phyloP scores from a whole-genome alignment of 2,888 invertebrate species.

The Celastrina argiolus region DNA sequence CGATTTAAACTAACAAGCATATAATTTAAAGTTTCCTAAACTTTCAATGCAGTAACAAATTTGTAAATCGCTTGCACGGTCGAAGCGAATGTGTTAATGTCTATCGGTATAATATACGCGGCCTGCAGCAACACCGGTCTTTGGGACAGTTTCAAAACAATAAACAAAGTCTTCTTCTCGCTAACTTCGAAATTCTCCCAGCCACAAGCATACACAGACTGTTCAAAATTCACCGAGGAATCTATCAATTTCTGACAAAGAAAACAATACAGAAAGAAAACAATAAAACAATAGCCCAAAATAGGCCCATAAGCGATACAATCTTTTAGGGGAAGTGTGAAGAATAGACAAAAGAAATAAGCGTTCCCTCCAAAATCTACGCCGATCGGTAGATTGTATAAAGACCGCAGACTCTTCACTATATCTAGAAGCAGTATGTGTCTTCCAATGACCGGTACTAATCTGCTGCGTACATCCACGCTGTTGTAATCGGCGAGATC shows the following conservation, averaged over 20 bases:
- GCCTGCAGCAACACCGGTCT: constrained; percentile 53
- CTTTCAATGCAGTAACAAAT: constrained; percentile 60
- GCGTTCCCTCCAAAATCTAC: constrained; percentile 59
- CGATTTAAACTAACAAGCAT: no score
- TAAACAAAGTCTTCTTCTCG: constrained; percentile 49
- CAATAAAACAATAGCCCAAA: constrained; percentile 51
- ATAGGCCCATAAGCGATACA: constrained; percentile 54
- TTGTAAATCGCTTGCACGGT: constrained; percentile 59
- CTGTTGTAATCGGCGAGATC: not conserved
- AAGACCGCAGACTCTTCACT: constrained; percentile 18
- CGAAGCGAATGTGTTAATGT: constrained; percentile 61
- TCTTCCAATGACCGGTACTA: not conserved
- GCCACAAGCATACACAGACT: constrained; percentile 58
- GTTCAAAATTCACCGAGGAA: constrained; percentile 55
- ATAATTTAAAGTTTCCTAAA: constrained; percentile 34
- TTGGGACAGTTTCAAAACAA: constrained; percentile 56
- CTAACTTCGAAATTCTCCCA: constrained; percentile 60
- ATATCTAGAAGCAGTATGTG: constrained; percentile 14
- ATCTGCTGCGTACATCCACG: not conserved
- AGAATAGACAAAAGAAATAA: constrained; percentile 54
- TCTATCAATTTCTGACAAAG: constrained; percentile 57
- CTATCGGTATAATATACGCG: constrained; percentile 61
- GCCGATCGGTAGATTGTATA: constrained; percentile 59
- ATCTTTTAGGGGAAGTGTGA: constrained; percentile 50
- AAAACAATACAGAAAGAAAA: constrained; percentile 62